Base-by-base conservation (phyloP, 2,113 vertebrate genomes). In the Erythrocercus mccallii region DNA sequence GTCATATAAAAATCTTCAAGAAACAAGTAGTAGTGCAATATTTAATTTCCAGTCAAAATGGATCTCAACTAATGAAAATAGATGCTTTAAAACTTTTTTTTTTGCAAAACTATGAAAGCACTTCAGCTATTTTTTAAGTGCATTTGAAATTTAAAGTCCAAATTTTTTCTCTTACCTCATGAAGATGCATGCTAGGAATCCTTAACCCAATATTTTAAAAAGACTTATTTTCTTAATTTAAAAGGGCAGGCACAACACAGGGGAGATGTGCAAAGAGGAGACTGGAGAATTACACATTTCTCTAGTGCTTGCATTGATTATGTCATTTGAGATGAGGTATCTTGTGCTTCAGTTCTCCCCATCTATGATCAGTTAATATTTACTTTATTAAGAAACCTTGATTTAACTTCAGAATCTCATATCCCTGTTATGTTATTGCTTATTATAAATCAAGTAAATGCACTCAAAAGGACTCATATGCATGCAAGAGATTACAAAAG, bases 361-460 rank as follows among this genome's bases (percentile, higher is more conserved):
- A 2, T 51, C 74, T 70, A 51, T 64, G 79, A 90, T 90, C 68
- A 58, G 78, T 93, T 94, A 80, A 54, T 90, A 90, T 61, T 91
- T 88, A 77, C 71, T 76, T 92, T 86, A 86, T 69, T 86, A 86
- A 83, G 58, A 77, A 95, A 72, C 27, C 21, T 61, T 48, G 57
- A 78, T 85, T 83, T 90, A 90, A 83, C 38, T 81, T 90, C 58
- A 83, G 81, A 80, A 71, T 88, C 68, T 94, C 48, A 88, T 72
- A 92, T 86, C 22, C 40, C 27, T 51, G 11, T 90, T 91, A 83
- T 56, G 44, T 92, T 94, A 91, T 94, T 92, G 60, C 86, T 86
- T 86, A 48, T n/a, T 81, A 71, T 78, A 96, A 95, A 95, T 92
- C 77, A 93, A 86, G 27, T 47, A 62, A 92, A 93, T 70, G 77